Evolutionary conservation across 2,888 invertebrate genomes (phyloP), one percentile per base, ranked within the genome.

Genomic region (Eretmocerus hayati): DNA sequence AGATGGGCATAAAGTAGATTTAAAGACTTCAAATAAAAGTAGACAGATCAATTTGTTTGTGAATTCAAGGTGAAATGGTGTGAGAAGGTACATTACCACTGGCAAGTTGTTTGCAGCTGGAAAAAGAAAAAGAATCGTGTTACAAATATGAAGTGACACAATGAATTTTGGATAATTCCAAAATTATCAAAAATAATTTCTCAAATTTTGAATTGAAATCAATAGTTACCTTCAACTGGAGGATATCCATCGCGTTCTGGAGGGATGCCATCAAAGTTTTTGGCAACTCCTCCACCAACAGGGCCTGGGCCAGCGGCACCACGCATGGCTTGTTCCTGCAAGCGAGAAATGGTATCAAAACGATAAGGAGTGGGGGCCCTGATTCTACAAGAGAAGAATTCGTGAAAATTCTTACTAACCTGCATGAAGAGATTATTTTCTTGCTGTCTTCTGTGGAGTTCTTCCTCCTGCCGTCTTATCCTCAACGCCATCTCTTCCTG

Each of bases 361-460:
- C n/a, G n/a, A n/a, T n/a, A n/a, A n/a, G n/a, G n/a, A n/a, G n/a
- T n/a, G n/a, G n/a, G n/a, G n/a, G n/a, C n/a, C n/a, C n/a, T n/a
- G n/a, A n/a, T n/a, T n/a, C n/a, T n/a, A n/a, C n/a, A n/a, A n/a
- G n/a, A n/a, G n/a, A n/a, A n/a, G n/a, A n/a, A n/a, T n/a, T n/a
- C n/a, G n/a, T n/a, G n/a, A n/a, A n/a, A n/a, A n/a, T n/a, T n/a
- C n/a, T n/a, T n/a, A 49, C 56, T 43, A 53, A 83, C 87, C 80
- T 90, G 90, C 79, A 89, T 87, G 60, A 90, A 90, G 53, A 90
- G 75, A 58, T 82, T 87, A 72, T 90, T 90, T 74, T 91, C 90
- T 71, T 90, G 87, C 67, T 90, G 90, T 16, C 90, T 77, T 57
- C 90, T 81, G 43, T 88, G 81, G 67, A 90, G 76, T 69, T 90